phyloP scores from a whole-genome alignment of 2,888 invertebrate genomes.

The Fabriciana adippe region DNA sequence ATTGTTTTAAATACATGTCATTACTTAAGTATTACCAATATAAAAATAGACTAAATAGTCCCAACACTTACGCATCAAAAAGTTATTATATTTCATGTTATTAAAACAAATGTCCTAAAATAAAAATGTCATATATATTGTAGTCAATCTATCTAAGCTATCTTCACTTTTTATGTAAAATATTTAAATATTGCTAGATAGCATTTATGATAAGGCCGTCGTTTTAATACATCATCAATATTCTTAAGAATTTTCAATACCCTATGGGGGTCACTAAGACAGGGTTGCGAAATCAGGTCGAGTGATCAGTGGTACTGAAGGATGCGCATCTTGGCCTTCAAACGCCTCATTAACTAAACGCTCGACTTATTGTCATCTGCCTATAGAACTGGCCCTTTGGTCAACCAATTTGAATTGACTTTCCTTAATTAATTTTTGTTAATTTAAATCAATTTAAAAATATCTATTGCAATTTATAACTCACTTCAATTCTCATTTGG shows the following conservation, averaged over 20 bases:
- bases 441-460: neutral
- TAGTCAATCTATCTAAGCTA: no score
- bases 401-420: slow-evolving; percentile 18
- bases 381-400: slow-evolving; percentile 27
- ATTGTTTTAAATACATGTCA: no score
- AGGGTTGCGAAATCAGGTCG: slow-evolving; percentile 48
- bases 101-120: no score
- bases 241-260: slow-evolving; percentile 34
- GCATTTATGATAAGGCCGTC: slow-evolving; percentile 25
- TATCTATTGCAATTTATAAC: neutral
- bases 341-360: slow-evolving; percentile 57
- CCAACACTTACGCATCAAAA: no score
- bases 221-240: slow-evolving; percentile 28
- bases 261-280: slow-evolving; percentile 39
- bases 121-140: no score
- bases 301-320: slow-evolving; percentile 64
- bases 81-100: no score
- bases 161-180: neutral
- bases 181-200: slow-evolving; percentile 16
- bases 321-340: slow-evolving; percentile 62
- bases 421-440: neutral
- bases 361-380: slow-evolving; percentile 52
- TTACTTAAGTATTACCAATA: no score
- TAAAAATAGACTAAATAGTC: no score
- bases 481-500: neutral